Percentiles rank a stretch among this genome's conserved stretches.
Conservation (phyloP, 2,113 vertebrate species). For the Grammomys dolichurus region DNA sequence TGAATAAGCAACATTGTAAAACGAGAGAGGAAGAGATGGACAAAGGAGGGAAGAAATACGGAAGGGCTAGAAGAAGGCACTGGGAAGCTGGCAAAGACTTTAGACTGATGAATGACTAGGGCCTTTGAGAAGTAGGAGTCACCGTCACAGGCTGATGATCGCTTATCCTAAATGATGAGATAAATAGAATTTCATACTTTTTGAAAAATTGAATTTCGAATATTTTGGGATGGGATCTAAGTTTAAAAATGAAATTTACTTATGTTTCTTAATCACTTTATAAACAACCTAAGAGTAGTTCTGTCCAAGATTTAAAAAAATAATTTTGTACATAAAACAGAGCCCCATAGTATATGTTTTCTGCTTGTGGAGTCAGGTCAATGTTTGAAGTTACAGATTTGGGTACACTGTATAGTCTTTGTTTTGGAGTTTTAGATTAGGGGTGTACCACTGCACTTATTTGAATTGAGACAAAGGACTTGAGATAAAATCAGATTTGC, state of each 20-base stretch:
- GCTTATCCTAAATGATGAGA: neutral
- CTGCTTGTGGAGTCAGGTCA: neutral
- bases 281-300: neutral
- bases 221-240: neutral
- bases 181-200: neutral
- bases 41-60: neutral
- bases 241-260: neutral
- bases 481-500: neutral
- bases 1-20: no score
- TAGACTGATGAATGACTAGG: neutral
- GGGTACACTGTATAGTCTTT: neutral
- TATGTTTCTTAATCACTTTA: neutral
- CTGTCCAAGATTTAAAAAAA: neutral
- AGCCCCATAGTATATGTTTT: neutral
- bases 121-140: neutral
- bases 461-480: neutral
- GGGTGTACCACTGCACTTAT: neutral
- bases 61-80: neutral
- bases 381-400: neutral
- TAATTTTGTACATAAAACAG: neutral
- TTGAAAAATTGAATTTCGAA: no score
- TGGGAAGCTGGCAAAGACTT: neutral
- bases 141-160: neutral
- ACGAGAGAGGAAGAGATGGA: neutral
- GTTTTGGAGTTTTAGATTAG: neutral